Conservation (phyloP, 2,888 invertebrate species). For the Caradrina kadenii region DNA sequence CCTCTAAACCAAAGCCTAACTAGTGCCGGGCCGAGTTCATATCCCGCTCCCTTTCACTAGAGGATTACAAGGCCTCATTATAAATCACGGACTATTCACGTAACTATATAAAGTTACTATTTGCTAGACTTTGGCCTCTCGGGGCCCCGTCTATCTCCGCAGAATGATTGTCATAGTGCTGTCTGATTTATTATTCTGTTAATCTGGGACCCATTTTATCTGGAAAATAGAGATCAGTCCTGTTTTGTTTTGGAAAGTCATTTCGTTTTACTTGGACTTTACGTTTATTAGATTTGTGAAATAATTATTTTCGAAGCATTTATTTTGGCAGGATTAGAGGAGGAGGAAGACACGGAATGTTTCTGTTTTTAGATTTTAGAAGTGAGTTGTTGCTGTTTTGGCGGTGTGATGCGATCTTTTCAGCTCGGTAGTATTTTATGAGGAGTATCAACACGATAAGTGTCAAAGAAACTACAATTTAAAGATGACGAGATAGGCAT, state of each 20-base stretch:
- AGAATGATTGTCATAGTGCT: conserved; percentile 59
- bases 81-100: conserved; percentile 64
- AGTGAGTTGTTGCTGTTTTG: not conserved
- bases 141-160: conserved; percentile 48
- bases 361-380: not conserved
- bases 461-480: not conserved
- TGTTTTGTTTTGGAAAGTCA: conserved; percentile 36
- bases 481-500: too few relatives aligned
- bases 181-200: conserved; percentile 60
- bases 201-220: conserved; percentile 54
- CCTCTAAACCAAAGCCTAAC: conserved; percentile 39
- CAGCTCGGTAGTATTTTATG: not conserved
- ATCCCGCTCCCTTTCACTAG: conserved; percentile 60
- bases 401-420: not conserved
- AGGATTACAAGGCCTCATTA: conserved; percentile 65
- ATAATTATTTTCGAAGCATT: conserved; percentile 33
- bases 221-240: conserved; percentile 27
- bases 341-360: not conserved
- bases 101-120: conserved; percentile 62
- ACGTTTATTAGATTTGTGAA: conserved; percentile 32
- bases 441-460: too few relatives aligned
- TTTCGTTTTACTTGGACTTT: conserved; percentile 29
- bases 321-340: conserved; percentile 9
- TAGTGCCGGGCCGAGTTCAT: conserved; percentile 51
- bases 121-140: conserved; percentile 55